These are phyloP conservation scores for Cyphomyrus discorhynchus DNA, from an alignment of 2,113 vertebrate species.

Conservation along the genomic window DNA sequence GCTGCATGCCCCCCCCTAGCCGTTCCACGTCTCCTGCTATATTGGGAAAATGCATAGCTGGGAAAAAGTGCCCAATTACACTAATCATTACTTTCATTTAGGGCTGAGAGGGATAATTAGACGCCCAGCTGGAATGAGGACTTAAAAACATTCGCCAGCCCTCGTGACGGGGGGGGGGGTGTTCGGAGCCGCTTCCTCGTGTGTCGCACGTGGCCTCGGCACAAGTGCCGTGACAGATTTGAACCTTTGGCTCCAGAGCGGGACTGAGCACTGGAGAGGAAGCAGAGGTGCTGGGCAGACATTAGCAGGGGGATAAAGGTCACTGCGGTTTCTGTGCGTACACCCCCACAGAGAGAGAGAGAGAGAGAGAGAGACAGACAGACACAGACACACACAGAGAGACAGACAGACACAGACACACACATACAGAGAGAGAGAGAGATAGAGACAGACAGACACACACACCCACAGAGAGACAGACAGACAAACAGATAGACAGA, in stretches of 20 bases:
- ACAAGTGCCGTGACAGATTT: neutral
- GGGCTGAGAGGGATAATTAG: constrained; percentile 5
- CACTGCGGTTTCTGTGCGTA: neutral
- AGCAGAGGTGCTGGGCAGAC: neutral
- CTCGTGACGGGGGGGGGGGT: neutral
- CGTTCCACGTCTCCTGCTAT: neutral
- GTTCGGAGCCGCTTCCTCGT: neutral
- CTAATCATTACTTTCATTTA: constrained; percentile 16
- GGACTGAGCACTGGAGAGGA: neutral
- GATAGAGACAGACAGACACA: neutral
- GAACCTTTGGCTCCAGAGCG: neutral
- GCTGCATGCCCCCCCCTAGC: neutral
- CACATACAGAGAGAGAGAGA: too few relatives aligned
- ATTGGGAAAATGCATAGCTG: constrained; percentile 5
- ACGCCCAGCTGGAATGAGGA: neutral
- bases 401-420: neutral
- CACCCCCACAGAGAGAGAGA: constrained; percentile 19
- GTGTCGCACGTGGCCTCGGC: neutral
- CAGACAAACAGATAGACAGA: too few relatives aligned
- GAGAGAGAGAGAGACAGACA: neutral
- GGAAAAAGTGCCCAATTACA: neutral
- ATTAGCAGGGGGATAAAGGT: neutral
- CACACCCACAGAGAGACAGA: neutral
- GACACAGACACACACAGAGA: neutral
- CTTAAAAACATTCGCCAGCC: neutral